A percentile compares a stretch with the other conserved stretches of the same genome.
These are phyloP conservation scores for Rousettus leschenaultii DNA, from an alignment of 2,113 vertebrate genomes.

Conservation along the genomic window DNA sequence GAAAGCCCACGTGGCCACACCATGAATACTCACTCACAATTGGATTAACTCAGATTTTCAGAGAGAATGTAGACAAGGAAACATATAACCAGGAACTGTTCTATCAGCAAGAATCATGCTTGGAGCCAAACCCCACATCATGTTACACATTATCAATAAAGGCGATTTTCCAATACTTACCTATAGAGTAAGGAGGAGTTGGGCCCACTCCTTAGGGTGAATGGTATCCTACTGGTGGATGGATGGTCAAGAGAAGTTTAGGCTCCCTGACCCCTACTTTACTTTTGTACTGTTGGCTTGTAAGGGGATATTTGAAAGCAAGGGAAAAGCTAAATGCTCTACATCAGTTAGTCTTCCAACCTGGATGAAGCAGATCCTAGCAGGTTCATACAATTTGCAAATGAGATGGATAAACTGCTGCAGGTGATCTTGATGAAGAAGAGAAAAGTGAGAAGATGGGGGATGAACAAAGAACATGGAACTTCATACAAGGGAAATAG, in stretches of 20 bases:
- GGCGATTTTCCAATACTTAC: background rate
- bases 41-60: background rate
- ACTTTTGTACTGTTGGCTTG: background rate
- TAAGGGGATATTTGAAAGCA: background rate
- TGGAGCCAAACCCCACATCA: background rate
- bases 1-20: background rate
- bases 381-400: background rate
- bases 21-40: background rate
- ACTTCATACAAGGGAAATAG: background rate
- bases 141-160: background rate
- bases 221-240: background rate
- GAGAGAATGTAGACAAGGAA: background rate
- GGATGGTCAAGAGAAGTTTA: background rate
- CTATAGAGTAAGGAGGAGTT: background rate
- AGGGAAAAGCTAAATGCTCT: background rate
- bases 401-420: background rate
- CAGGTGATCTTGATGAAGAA: background rate
- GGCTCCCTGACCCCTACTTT: background rate
- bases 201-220: background rate
- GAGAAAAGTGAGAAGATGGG: background rate
- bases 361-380: background rate
- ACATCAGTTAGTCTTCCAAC: background rate
- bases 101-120: background rate
- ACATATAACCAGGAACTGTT: background rate
- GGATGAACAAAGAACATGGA: background rate